A percentile compares a stretch with the other conserved stretches of the same genome.
phyloP scores from a whole-genome alignment of 2,797 vertebrate species.

The Sebastes ruberrimus region DNA sequence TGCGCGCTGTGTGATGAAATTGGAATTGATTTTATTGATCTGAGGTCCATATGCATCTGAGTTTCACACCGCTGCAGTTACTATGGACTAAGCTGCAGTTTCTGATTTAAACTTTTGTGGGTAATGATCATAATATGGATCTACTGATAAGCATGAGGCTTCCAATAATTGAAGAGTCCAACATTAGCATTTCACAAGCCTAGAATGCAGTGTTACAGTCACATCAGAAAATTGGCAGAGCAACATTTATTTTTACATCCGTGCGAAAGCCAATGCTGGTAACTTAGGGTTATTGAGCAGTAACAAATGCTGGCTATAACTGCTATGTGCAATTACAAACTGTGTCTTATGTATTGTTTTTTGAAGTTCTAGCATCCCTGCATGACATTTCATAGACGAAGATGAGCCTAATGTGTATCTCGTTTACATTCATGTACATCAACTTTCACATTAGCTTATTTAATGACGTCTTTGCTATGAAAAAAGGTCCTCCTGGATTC shows the following conservation, averaged over 20 bases:
- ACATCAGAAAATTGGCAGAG: not conserved
- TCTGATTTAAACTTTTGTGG: conserved; percentile 44
- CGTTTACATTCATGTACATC: not conserved
- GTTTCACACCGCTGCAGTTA: conserved; percentile 34
- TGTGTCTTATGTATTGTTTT: not conserved
- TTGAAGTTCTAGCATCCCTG: not conserved
- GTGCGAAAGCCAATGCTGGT: not conserved
- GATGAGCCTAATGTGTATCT: not conserved
- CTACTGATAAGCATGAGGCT: conserved; percentile 22
- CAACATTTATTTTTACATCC: not conserved
- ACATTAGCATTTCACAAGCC: not conserved
- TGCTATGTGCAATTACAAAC: not conserved
- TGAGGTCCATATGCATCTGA: conserved; percentile 34
- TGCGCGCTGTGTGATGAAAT: conserved; percentile 64
- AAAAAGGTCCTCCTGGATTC: no score
- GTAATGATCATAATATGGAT: conserved; percentile 57
- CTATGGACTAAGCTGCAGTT: conserved; percentile 21
- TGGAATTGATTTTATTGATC: conserved; percentile 77
- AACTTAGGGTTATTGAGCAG: not conserved
- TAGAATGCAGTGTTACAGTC: not conserved
- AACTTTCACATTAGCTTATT: no score
- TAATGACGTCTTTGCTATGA: no score
- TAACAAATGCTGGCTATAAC: not conserved
- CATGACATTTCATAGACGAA: not conserved
- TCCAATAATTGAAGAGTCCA: conserved; percentile 35